Conservation (phyloP, 2,113 vertebrate genomes). For the Ifrita kowaldi region DNA sequence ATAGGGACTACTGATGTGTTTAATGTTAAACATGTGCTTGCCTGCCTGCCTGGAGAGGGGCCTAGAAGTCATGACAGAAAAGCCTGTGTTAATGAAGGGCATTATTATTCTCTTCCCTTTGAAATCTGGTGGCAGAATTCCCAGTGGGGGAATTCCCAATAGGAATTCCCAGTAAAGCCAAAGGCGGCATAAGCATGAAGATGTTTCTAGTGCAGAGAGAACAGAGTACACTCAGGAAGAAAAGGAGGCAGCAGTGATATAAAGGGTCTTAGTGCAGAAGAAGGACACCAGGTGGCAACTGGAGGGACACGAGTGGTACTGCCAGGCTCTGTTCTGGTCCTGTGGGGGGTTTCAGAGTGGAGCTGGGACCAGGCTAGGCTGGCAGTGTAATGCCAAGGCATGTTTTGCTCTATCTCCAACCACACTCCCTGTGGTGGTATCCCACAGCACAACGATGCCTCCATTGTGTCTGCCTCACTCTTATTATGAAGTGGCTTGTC, state of each 20-base stretch:
- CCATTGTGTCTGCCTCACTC: slow-evolving; percentile 3
- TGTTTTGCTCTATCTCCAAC: not conserved
- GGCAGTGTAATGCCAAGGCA: not conserved
- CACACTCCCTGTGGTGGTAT: not conserved
- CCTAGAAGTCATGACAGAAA: slow-evolving; percentile 37
- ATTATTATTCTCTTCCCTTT: slow-evolving; percentile 38
- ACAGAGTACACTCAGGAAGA: not conserved
- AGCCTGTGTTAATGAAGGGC: slow-evolving; percentile 29
- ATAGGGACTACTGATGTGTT: slow-evolving; percentile 30
- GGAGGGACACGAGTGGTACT: not conserved
- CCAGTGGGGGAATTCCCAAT: slow-evolving; percentile 49
- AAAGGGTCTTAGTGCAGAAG: not conserved
- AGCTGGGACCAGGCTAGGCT: not conserved
- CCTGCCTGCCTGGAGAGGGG: slow-evolving; percentile 36
- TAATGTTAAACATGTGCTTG: slow-evolving; percentile 52
- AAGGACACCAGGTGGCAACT: no score
- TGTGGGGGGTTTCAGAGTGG: not conserved
- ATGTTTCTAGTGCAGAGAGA: not conserved
- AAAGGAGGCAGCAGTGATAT: not conserved
- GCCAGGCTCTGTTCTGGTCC: not conserved
- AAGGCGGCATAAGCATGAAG: not conserved
- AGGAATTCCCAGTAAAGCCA: slow-evolving; percentile 40
- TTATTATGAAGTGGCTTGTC: slow-evolving; percentile 30
- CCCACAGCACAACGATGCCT: not conserved
- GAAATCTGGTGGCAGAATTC: slow-evolving; percentile 48